Evolutionary conservation across 2,888 invertebrate species (phyloP).

Genomic region (Amblyjoppa fuscipennis): DNA sequence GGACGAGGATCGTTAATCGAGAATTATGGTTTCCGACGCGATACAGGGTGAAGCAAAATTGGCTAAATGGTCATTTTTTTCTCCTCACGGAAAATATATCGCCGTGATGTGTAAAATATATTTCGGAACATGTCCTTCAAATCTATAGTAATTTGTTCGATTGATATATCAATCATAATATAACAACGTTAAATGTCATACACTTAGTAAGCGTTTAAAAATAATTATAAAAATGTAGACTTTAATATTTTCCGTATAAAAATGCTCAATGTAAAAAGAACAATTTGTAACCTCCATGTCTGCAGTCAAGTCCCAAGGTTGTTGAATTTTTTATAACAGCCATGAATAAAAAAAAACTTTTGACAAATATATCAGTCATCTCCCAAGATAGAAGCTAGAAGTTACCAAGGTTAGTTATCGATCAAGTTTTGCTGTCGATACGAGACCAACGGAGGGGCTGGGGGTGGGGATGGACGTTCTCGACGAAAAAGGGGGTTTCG

Average conservation of each 20-base stretch:
- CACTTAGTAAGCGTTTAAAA: too few species aligned
- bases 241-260: neutral
- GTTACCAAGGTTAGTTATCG: slow-evolving; percentile 38
- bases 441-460: neutral
- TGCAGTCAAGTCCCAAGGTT: neutral
- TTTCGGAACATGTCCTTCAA: neutral
- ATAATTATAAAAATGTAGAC: neutral
- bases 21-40: slow-evolving; percentile 43
- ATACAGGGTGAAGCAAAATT: neutral
- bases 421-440: slow-evolving; percentile 54
- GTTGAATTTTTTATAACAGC: neutral
- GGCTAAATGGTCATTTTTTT: neutral
- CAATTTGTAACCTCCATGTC: too few species aligned
- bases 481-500: slow-evolving; percentile 43
- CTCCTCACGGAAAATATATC: neutral
- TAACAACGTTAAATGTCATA: too few species aligned
- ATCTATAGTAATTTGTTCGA: too few species aligned
- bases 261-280: neutral
- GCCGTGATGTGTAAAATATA: neutral
- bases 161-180: too few species aligned
- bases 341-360: neutral
- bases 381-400: slow-evolving; percentile 9
- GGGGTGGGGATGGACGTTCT: neutral
- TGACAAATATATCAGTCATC: neutral
- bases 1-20: slow-evolving; percentile 55